Evolutionary conservation across 2,888 invertebrate species (phyloP).

Genomic region (Diplolepis rosae): DNA sequence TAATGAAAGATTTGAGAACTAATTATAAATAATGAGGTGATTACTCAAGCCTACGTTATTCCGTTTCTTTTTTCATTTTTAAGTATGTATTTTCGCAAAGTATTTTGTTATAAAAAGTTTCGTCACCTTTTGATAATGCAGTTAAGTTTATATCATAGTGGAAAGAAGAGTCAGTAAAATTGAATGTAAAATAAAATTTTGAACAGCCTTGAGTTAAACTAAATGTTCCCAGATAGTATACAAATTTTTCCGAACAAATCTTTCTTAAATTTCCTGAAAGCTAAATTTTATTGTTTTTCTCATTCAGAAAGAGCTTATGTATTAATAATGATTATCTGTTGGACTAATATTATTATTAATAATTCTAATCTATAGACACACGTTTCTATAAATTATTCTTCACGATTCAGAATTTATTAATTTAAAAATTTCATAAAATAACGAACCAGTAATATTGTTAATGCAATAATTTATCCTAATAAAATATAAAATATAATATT

Average conservation of each 20-base stretch:
- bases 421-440: too few relatives aligned
- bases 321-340: too few relatives aligned
- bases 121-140: background rate
- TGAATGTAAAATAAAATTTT: background rate
- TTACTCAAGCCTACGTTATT: background rate
- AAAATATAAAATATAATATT: slow-evolving; percentile 1
- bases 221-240: too few relatives aligned
- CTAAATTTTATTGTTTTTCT: too few relatives aligned
- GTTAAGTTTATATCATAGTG: background rate
- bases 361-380: too few relatives aligned
- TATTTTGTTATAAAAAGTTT: background rate
- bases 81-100: background rate
- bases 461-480: background rate
- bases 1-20: background rate
- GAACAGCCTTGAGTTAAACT: background rate
- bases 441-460: background rate
- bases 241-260: too few relatives aligned
- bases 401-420: too few relatives aligned
- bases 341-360: too few relatives aligned
- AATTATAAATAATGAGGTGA: background rate
- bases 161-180: background rate
- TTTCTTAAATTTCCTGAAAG: too few relatives aligned
- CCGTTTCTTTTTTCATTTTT: too few relatives aligned
- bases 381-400: too few relatives aligned
- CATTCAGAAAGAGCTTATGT: too few relatives aligned